phyloP scores from a whole-genome alignment of 2,113 vertebrate species.

The Dendropsophus ebraccatus region DNA sequence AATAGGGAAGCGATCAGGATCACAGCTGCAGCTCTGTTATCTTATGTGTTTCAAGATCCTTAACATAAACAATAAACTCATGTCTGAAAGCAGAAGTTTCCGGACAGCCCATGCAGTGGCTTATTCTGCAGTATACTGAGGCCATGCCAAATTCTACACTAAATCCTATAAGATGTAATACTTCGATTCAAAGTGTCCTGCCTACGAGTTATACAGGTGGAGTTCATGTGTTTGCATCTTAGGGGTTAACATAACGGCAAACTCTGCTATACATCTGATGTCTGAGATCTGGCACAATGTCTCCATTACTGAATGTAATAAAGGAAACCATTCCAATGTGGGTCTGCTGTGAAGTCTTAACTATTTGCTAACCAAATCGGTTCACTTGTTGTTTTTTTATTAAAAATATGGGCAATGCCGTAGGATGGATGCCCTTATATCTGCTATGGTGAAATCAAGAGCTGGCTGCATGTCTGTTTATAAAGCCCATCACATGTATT shows the following conservation, averaged over 20 bases:
- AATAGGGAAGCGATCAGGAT: neutral
- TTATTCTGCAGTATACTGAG: neutral
- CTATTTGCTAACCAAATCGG: neutral
- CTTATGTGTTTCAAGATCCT: neutral
- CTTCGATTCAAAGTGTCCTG: too few relatives aligned
- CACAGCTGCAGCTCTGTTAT: neutral
- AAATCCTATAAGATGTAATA: neutral
- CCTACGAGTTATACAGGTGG: neutral
- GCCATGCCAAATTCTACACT: neutral
- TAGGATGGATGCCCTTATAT: too few relatives aligned
- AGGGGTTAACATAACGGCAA: neutral
- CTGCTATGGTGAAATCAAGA: neutral
- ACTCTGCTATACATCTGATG: slow-evolving; percentile 37
- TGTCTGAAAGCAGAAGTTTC: neutral
- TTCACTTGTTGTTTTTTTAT: neutral
- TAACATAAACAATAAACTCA: neutral
- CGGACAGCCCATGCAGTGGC: neutral
- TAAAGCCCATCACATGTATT: too few relatives aligned
- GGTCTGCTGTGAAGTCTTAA: neutral
- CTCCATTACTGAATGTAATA: neutral
- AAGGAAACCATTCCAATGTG: neutral
- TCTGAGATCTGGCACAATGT: neutral
- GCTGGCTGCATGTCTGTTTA: too few relatives aligned
- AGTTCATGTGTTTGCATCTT: neutral
- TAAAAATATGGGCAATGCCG: neutral